These are phyloP conservation scores for Exocentrus adspersus DNA, from an alignment of 2,888 invertebrate genomes.

Conservation along the genomic window DNA sequence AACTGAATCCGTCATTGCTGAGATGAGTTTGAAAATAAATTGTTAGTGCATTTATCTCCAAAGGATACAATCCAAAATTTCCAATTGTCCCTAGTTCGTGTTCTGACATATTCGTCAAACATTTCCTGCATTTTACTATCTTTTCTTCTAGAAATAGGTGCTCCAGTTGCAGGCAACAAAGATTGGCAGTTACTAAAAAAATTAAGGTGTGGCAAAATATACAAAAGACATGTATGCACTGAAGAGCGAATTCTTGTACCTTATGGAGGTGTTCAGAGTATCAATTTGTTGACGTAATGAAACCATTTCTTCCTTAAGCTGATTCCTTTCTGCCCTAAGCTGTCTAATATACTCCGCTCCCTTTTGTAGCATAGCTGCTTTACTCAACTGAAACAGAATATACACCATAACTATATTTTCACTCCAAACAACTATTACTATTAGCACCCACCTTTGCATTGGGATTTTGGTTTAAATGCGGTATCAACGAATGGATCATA, in stretches of 20 bases:
- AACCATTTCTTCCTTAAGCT: slow-evolving; percentile 91
- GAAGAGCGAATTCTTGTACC: slow-evolving; percentile 66
- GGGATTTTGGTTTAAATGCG: slow-evolving; percentile 89
- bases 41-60: slow-evolving; percentile 43
- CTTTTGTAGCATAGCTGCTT: slow-evolving; percentile 96
- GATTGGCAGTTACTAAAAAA: slow-evolving; percentile 88
- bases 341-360: slow-evolving; percentile 95
- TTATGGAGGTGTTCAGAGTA: slow-evolving; percentile 87
- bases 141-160: slow-evolving; percentile 89
- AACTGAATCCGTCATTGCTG: too few relatives aligned
- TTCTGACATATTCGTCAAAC: slow-evolving; percentile 91
- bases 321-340: slow-evolving; percentile 83
- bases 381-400: slow-evolving; percentile 75
- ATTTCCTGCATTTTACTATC: slow-evolving; percentile 92
- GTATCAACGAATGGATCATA: slow-evolving; percentile 90
- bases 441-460: slow-evolving; percentile 78
- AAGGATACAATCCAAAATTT: slow-evolving; percentile 98
- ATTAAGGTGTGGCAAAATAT: neutral
- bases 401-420: neutral
- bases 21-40: neutral
- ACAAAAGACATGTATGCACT: slow-evolving; percentile 25
- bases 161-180: slow-evolving; percentile 94
- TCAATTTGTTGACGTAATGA: slow-evolving; percentile 89
- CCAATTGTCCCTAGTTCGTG: slow-evolving; percentile 91
- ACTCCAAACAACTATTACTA: too few relatives aligned